phyloP scores from a whole-genome alignment of 2,797 vertebrate species.

The Peromyscus eremicus region DNA sequence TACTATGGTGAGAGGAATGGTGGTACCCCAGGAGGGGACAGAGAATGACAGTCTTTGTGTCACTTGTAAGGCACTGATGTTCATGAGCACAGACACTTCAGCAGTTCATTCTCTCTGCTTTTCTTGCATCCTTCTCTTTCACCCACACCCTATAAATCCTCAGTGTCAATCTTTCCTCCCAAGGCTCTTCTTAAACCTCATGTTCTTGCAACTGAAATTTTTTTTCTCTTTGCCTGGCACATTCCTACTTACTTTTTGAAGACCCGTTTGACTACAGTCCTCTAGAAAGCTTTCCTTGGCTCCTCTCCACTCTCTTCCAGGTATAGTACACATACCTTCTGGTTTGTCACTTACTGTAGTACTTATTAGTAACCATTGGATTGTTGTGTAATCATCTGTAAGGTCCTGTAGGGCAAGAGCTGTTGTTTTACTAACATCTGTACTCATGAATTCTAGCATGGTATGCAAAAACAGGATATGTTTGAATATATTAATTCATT shows the following conservation, averaged over 20 bases:
- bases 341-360: background rate
- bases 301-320: background rate
- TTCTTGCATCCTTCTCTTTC: background rate
- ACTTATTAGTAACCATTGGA: background rate
- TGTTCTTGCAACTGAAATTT: background rate
- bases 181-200: background rate
- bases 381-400: slow-evolving; percentile 14
- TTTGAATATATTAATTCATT: slow-evolving; percentile 9
- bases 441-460: background rate
- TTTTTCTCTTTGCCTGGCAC: background rate
- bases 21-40: background rate
- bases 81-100: background rate
- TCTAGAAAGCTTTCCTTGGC: background rate
- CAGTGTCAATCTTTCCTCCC: background rate
- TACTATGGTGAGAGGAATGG: background rate
- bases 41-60: background rate
- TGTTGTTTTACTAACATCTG: background rate
- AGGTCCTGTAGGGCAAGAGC: background rate
- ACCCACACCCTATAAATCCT: background rate
- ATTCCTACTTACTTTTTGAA: background rate
- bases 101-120: background rate
- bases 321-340: background rate
- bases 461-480: background rate
- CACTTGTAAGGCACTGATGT: background rate
- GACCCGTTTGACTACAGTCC: background rate